A percentile compares a stretch with the other conserved stretches of the same genome.
These are phyloP conservation scores for Drosophila paranaensis DNA, from an alignment of 2,888 invertebrate species.

Conservation along the genomic window DNA sequence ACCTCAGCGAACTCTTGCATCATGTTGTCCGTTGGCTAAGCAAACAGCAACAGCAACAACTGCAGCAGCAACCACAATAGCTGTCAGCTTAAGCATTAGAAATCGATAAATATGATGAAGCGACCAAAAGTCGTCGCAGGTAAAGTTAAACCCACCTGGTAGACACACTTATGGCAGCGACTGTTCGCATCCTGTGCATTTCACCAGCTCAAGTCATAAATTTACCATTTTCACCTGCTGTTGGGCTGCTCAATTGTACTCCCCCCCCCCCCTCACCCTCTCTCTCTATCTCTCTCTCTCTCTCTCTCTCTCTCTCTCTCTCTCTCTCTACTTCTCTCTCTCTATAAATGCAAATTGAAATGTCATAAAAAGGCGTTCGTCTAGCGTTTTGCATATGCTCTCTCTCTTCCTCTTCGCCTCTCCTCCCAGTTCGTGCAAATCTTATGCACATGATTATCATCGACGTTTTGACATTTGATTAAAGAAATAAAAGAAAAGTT, in stretches of 20 bases:
- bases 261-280: not conserved
- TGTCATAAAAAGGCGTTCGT: constrained; percentile 58
- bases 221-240: constrained; percentile 70
- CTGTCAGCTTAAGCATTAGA: constrained; percentile 69
- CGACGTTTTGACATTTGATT: constrained; percentile 58
- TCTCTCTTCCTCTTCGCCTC: not conserved
- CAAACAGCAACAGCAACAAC: constrained; percentile 32
- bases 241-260: constrained; percentile 10
- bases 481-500: constrained; percentile 13
- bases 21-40: constrained; percentile 43
- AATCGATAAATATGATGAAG: constrained; percentile 71
- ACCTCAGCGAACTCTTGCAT: constrained; percentile 75
- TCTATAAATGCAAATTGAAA: constrained; percentile 60
- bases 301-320: not conserved
- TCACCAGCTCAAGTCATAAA: constrained; percentile 57
- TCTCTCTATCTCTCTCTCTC: not conserved
- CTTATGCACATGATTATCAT: constrained; percentile 45
- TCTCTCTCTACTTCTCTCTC: too few species aligned
- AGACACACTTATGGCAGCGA: constrained; percentile 51
- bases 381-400: constrained; percentile 20
- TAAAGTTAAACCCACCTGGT: constrained; percentile 29
- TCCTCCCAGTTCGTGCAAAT: constrained; percentile 19
- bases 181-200: constrained; percentile 42
- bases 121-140: constrained; percentile 7
- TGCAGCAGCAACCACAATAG: constrained; percentile 26